Evolutionary conservation across 2,797 vertebrate species (phyloP), one percentile per base, ranked within the genome.

Genomic region (Danio aesculapii): DNA sequence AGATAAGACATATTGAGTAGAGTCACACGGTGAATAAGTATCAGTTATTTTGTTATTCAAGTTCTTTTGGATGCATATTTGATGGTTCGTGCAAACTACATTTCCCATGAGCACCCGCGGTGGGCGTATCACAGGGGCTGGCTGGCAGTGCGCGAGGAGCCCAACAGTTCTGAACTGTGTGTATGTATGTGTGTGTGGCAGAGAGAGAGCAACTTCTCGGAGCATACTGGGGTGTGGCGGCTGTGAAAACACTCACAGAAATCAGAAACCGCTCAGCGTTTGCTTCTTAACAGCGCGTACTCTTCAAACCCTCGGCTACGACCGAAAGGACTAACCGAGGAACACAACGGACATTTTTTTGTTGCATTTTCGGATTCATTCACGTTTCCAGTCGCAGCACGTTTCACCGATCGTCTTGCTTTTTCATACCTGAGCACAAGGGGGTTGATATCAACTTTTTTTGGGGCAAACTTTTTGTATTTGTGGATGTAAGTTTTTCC

Each of bases 141-240:
- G 64, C 62, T 81, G 80, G 59, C 67, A 14, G 63, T 80, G 77
- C 55, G 86, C 88, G 81, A 62, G 58, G 57, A 81, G 62, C 21
- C 50, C 84, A 83, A 86, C 89, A 87, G 85, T 86, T 89, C 87
- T 71, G 84, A 66, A 87, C 85, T 84, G 87, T 89, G 79, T 90
- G 30, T 30, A 30, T 30, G 30, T 30, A 30, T 53, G 50, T 13
- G 50, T 11, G 71, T 90, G 87, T 81, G 88, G 72, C 81, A 53
- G 81, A 87, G 87, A 87, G 87, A 30, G 63, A 83, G 87, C 88
- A 92, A 93, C 89, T 93, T 91, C 85, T 81, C 86, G 81, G 88
- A 79, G 69, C 70, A 14, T 79, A 86, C 83, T 84, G 93, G 94
- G 94, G 94, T 93, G 94, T 95, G 94, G 94, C 91, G 83, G 59